phyloP scores from a whole-genome alignment of 2,797 vertebrate species.

The Rhinophrynus dorsalis region DNA sequence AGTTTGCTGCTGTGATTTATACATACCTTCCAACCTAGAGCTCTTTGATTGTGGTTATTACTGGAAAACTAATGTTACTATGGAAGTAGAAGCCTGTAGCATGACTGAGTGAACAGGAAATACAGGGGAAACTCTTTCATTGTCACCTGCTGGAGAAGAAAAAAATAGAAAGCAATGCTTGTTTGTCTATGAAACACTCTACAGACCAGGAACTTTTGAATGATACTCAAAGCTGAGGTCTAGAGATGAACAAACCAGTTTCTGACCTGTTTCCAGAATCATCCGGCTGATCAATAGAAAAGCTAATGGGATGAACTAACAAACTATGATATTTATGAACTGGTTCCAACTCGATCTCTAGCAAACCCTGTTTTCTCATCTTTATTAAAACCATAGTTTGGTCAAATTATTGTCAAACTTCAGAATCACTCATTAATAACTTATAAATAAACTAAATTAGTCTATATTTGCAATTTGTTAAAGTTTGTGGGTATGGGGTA shows the following conservation, averaged over 20 bases:
- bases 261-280: no score
- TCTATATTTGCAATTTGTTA: no score
- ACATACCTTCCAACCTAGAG: constrained; percentile 50
- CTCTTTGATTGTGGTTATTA: constrained; percentile 41
- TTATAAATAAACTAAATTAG: no score
- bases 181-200: constrained; percentile 14
- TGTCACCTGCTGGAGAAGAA: constrained; percentile 40
- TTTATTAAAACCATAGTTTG: not conserved
- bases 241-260: no score
- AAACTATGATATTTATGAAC: no score
- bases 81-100: constrained; percentile 23
- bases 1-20: constrained; percentile 20
- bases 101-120: constrained; percentile 39
- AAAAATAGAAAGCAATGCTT: constrained; percentile 30
- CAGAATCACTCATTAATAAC: not conserved
- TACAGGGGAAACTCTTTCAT: constrained; percentile 18
- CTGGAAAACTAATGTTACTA: constrained; percentile 31
- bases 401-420: not conserved
- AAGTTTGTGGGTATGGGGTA: no score
- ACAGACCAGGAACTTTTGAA: not conserved
- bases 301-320: no score
- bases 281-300: no score
- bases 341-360: no score
- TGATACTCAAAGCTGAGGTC: not conserved
- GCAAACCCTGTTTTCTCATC: no score